Percentiles rank a stretch among this genome's conserved stretches.
phyloP scores from a whole-genome alignment of 2,888 invertebrate species.

The Tetramorium bicarinatum region DNA sequence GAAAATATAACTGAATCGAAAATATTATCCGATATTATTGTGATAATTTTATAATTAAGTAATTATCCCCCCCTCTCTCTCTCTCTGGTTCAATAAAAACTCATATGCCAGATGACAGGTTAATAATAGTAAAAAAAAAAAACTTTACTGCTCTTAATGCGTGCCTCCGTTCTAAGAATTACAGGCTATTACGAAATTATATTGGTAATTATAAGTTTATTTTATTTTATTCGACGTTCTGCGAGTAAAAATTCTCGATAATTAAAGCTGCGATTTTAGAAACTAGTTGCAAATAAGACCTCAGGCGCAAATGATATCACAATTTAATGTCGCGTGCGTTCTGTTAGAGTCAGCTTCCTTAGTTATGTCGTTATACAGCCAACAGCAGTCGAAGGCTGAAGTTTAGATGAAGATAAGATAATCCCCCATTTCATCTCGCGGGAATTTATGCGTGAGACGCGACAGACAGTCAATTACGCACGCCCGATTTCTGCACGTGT shows the following conservation, averaged over 20 bases:
- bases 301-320: neutral
- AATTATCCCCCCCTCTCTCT: neutral
- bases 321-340: slow-evolving; percentile 11
- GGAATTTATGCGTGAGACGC: slow-evolving; percentile 44
- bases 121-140: neutral
- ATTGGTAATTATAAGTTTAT: neutral
- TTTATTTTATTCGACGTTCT: too few species aligned
- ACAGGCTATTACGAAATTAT: neutral
- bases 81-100: slow-evolving; percentile 2
- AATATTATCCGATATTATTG: neutral
- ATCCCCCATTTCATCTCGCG: slow-evolving; percentile 43
- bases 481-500: slow-evolving; percentile 54
- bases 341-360: neutral
- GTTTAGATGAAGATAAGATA: slow-evolving; percentile 50
- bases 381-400: slow-evolving; percentile 8
- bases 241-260: neutral
- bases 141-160: neutral
- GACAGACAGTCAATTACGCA: slow-evolving; percentile 53
- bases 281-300: neutral
- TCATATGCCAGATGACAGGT: neutral
- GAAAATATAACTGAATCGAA: neutral
- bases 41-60: slow-evolving; percentile 10
- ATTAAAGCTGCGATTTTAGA: slow-evolving; percentile 7
- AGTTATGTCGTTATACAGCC: slow-evolving; percentile 14
- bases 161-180: neutral